Evolutionary conservation across 2,888 invertebrate genomes (phyloP), one percentile per base, ranked within the genome.

Genomic region (Acanthoscelides obtectus): DNA sequence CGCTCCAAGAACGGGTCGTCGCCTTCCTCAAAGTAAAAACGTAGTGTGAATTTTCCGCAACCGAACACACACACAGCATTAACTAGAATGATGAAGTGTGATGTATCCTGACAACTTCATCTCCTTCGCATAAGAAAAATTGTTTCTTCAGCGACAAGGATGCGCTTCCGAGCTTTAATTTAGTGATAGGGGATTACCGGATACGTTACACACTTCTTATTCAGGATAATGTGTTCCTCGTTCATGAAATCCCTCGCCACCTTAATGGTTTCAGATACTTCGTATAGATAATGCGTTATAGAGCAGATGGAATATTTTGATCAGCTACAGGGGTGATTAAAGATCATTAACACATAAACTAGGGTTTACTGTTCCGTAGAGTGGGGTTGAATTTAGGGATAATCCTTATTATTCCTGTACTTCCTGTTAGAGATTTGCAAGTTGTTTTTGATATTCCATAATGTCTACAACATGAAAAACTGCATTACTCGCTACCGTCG

Each of bases 41-140:
- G 45, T 3, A 12, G 45, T 45, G 45, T 45, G 45, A 45, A 45
- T 45, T 45, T 45, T 45, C 45, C 45, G 45, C 45, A 12, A 45
- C 27, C 45, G 45, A 45, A 45, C 45, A 45, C 45, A 45, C 45
- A 25, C 8, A 45, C 45, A 2, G 64, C 69, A 22, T 69, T 64
- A 69, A 25, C 20, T 25, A 22, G 22, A 69, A 69, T 69, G 69
- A 69, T 69, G 69, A 69, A 69, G 69, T 69, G 69, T 69, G 64
- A 69, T 69, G 69, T 69, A 69, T 69, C 69, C 65, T 69, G 69
- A 69, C 69, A 69, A 69, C 65, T 69, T 69, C 65, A 45, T 27
- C 69, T 22, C 45, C 63, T 20, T 27, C 8, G 12, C 27, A 22
- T 20, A 22, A 22, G 67, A 67, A n/a, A 67, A 67, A 67, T 22